A percentile compares a stretch with the other conserved stretches of the same genome.
phyloP scores from a whole-genome alignment of 2,888 invertebrate genomes.

The Apantesis nais region DNA sequence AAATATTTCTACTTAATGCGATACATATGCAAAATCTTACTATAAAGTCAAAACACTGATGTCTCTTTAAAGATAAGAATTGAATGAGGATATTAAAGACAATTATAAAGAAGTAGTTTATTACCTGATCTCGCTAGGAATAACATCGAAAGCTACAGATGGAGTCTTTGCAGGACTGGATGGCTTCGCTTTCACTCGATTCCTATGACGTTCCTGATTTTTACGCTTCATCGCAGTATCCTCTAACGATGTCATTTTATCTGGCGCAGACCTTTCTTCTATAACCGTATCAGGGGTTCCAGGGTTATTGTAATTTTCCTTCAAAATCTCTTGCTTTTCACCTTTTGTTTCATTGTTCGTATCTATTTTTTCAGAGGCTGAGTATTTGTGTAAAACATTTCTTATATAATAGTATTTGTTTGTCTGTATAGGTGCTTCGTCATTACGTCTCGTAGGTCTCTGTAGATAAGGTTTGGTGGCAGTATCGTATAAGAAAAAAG shows the following conservation, averaged over 20 bases:
- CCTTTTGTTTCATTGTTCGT: slow-evolving; percentile 35
- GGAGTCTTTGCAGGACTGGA: slow-evolving; percentile 71
- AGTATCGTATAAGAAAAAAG: slow-evolving; percentile 75
- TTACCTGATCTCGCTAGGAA: slow-evolving; percentile 82
- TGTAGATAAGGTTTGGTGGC: slow-evolving; percentile 74
- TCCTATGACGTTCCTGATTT: slow-evolving; percentile 37
- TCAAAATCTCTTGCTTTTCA: slow-evolving; percentile 47
- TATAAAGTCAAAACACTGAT: no score
- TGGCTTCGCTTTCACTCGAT: slow-evolving; percentile 55
- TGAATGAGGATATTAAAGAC: no score
- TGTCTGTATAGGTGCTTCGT: slow-evolving; percentile 56
- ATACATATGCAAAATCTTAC: background rate
- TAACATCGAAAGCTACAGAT: slow-evolving; percentile 78
- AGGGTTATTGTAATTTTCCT: slow-evolving; percentile 58
- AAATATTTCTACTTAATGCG: background rate
- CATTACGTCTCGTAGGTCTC: slow-evolving; percentile 76
- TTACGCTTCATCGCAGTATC: slow-evolving; percentile 54
- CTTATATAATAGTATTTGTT: slow-evolving; percentile 78
- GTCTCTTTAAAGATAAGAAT: no score
- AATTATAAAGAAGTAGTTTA: background rate
- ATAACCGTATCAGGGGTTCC: slow-evolving; percentile 54
- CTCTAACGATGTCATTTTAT: slow-evolving; percentile 63
- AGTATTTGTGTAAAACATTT: slow-evolving; percentile 77
- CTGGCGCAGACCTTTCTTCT: slow-evolving; percentile 69
- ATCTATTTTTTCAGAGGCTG: slow-evolving; percentile 49